These are phyloP conservation scores for Benthosema pterotum DNA, from an alignment of 2,797 vertebrate genomes.

Conservation along the genomic window DNA sequence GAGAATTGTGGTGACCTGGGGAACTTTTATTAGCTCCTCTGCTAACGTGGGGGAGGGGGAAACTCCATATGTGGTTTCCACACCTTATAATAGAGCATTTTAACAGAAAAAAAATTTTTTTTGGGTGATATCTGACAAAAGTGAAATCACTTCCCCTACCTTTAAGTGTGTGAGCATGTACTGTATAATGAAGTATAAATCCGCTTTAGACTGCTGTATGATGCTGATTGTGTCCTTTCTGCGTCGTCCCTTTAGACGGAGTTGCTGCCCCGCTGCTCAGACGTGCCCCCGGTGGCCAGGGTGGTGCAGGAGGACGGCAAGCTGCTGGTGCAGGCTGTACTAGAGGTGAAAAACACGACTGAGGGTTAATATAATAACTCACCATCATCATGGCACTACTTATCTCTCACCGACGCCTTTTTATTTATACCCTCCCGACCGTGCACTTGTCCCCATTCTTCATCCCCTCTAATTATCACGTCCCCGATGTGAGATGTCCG, in stretches of 20 bases:
- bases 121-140: too few relatives aligned
- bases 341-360: conserved; percentile 91
- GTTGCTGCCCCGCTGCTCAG: conserved; percentile 91
- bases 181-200: background rate
- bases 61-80: too few relatives aligned
- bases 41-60: too few relatives aligned
- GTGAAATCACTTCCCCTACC: too few relatives aligned
- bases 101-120: too few relatives aligned
- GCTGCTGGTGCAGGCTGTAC: conserved; percentile 88
- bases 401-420: background rate
- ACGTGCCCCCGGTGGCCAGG: conserved; percentile 88
- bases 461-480: background rate
- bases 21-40: too few relatives aligned
- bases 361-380: background rate
- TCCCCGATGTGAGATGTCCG: conserved; percentile 14
- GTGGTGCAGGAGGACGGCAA: conserved; percentile 93
- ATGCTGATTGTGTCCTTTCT: conserved; percentile 25
- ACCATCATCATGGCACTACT: background rate
- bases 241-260: conserved; percentile 84
- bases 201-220: conserved; percentile 6
- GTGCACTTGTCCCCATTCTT: background rate
- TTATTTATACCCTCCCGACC: background rate
- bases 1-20: too few relatives aligned
- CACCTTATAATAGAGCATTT: too few relatives aligned
- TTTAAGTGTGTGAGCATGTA: too few relatives aligned